A percentile compares a stretch with the other conserved stretches of the same genome.
Evolutionary conservation across 1,140 invertebrate genomes (phyloP).

Genomic region (Dendrolimus punctatus): DNA sequence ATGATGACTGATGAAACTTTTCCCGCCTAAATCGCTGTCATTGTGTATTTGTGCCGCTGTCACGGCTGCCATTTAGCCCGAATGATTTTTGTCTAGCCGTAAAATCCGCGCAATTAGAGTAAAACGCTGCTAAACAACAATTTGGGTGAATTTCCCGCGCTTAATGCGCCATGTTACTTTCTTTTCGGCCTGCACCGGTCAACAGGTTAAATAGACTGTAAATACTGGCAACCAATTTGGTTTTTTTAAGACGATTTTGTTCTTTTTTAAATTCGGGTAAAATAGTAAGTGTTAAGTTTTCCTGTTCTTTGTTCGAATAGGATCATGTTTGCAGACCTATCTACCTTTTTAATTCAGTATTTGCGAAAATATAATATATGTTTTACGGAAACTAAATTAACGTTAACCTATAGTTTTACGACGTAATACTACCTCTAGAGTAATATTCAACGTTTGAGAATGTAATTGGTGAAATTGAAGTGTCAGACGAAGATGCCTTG

Average conservation of each 20-base stretch:
- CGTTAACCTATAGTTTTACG: too few relatives aligned
- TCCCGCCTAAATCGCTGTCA: constrained; percentile 39
- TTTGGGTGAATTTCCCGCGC: constrained; percentile 50
- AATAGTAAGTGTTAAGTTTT: neutral
- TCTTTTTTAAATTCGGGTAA: neutral
- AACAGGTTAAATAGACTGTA: constrained; percentile 62
- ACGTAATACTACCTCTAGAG: too few relatives aligned
- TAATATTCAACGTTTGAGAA: too few relatives aligned
- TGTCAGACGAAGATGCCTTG: too few relatives aligned
- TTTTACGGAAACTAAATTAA: too few relatives aligned
- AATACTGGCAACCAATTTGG: constrained; percentile 20
- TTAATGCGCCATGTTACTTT: constrained; percentile 58
- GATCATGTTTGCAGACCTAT: too few relatives aligned
- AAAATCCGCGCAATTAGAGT: constrained; percentile 55
- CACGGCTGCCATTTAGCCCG: constrained; percentile 29
- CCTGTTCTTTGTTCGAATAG: too few relatives aligned
- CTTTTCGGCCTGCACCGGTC: constrained; percentile 35
- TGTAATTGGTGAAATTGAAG: too few relatives aligned
- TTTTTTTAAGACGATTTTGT: constrained; percentile 1
- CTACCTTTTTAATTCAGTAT: too few relatives aligned
- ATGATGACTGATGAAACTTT: constrained; percentile 19
- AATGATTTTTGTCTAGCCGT: constrained; percentile 32
- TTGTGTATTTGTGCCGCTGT: constrained; percentile 33
- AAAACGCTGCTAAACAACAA: constrained; percentile 57
- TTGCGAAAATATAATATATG: too few relatives aligned